These are phyloP conservation scores for Nyctalus aviator DNA, from an alignment of 2,797 vertebrate species.

Conservation along the genomic window DNA sequence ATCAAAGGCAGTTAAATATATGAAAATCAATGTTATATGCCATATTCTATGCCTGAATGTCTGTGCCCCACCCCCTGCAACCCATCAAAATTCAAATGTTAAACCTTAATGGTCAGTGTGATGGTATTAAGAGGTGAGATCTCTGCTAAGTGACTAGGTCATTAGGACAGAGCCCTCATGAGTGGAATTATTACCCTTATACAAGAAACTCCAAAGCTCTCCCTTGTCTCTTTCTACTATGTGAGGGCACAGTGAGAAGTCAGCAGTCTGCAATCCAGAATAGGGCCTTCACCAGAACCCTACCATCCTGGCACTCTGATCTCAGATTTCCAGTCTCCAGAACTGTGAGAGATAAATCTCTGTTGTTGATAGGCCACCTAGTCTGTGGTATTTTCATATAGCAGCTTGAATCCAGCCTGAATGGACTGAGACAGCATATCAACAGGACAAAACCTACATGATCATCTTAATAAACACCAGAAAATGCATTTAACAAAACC, in stretches of 20 bases:
- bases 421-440: not conserved
- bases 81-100: not conserved
- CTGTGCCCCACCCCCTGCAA: not conserved
- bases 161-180: not conserved
- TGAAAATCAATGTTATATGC: constrained; percentile 9
- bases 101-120: not conserved
- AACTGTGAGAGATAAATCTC: not conserved
- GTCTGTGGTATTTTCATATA: not conserved
- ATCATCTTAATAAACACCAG: not conserved
- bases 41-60: not conserved
- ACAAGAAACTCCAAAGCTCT: not conserved
- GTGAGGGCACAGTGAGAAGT: not conserved
- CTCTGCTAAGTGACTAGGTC: not conserved
- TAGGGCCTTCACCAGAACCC: not conserved
- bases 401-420: not conserved
- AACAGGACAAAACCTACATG: not conserved
- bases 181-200: not conserved
- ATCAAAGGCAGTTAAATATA: not conserved
- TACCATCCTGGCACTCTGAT: not conserved
- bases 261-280: not conserved
- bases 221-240: not conserved
- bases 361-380: not conserved
- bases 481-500: constrained; percentile 46
- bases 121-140: not conserved
- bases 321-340: not conserved